Conservation (phyloP, 2,888 invertebrate genomes). For the Parnassius apollo region DNA sequence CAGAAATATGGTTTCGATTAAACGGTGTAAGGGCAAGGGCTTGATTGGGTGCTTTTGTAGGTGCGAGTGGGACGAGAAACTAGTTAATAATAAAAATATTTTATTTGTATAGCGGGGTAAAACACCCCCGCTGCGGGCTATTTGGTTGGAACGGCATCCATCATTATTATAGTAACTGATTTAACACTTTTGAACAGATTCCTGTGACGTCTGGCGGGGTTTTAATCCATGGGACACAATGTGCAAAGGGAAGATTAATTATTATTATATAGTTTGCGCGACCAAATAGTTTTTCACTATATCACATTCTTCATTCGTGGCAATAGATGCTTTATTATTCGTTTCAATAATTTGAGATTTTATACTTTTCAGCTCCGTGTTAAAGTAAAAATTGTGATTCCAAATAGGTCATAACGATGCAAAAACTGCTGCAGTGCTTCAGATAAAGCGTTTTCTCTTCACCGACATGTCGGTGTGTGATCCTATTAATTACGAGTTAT, state of each 20-base stretch:
- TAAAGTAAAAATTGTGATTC: conserved; percentile 30
- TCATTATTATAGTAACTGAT: conserved; percentile 81
- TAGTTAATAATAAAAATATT: conserved; percentile 80
- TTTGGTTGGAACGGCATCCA: conserved; percentile 76
- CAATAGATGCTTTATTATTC: conserved; percentile 13
- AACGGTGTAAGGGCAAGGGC: conserved; percentile 63
- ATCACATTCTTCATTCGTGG: background rate
- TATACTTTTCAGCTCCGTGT: conserved; percentile 50
- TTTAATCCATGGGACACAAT: conserved; percentile 47
- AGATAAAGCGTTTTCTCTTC: no score
- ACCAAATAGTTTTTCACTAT: conserved; percentile 3
- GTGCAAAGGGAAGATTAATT: conserved; percentile 32
- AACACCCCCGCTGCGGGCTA: conserved; percentile 80
- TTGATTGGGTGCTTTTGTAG: conserved; percentile 45
- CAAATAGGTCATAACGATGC: no score
- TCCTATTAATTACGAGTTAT: no score
- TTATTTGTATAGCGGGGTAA: conserved; percentile 80
- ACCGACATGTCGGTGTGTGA: no score
- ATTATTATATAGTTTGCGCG: conserved; percentile 12
- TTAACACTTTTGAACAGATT: conserved; percentile 81
- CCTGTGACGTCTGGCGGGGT: conserved; percentile 62
- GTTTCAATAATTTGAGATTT: conserved; percentile 38
- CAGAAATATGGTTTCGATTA: conserved; percentile 81
- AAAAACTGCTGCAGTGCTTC: no score
- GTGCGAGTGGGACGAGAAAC: conserved; percentile 61